Base-by-base conservation (phyloP, 2,888 invertebrate species). In the Melieria omissa region DNA sequence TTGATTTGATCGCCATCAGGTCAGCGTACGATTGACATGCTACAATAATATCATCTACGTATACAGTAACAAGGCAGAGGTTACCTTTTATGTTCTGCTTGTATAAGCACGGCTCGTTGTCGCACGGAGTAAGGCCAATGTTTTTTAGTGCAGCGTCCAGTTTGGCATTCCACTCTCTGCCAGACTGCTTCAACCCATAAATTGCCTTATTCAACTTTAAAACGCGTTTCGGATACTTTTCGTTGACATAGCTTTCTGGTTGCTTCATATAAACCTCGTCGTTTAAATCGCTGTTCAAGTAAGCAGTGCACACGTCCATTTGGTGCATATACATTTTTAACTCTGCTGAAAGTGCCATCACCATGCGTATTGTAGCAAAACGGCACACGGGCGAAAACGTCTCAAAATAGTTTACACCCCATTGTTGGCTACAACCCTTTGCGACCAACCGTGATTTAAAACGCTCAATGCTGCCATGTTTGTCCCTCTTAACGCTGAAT, bases 311-410 rank as follows among this genome's bases (percentile, higher is more conserved):
- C 8, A 77, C 74, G 63, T 77, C 75, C 67, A 76, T 70, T 41
- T 78, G 76, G 46, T 77, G 77, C 4, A 80, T 29, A 45, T 73
- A 44, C 1, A 78, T 12, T 3, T 75, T 54, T n/a, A 73, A 64
- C 29, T 78, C 74, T 0, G 69, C 76, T 6, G 78, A 73, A 10
- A 77, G 14, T 0, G 74, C 78, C 14, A 78, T 55, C 0, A 78
- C 29, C 65, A 76, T 73, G 29, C 78, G 58, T 10, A 78, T 74
- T 6, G 76, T 75, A 7, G 14, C 64, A 65, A 45, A 77, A 12
- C 77, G 70, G 8, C 71, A 63, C 0, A 76, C 76, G 14, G 77
- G 75, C 14, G 77, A 75, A 63, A 75, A 78, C 3, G 74, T 78
- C 52, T 77, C 77, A 3, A 8, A 14, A 42, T 74, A 76, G 52